A percentile compares a stretch with the other conserved stretches of the same genome.
phyloP scores from a whole-genome alignment of 2,113 vertebrate species.

The Todiramphus saurophagus region DNA sequence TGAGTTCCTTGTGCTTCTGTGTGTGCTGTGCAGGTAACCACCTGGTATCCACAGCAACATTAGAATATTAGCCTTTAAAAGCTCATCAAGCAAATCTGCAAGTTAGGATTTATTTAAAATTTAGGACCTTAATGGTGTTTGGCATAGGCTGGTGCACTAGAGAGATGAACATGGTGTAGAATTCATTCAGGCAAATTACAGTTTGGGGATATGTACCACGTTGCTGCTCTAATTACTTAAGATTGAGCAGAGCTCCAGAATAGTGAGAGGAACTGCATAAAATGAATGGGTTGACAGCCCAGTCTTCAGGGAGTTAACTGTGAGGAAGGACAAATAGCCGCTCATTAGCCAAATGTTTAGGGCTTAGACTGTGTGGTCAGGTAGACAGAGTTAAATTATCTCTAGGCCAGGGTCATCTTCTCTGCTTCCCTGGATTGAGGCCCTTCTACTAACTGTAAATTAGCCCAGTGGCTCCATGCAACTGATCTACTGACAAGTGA shows the following conservation, averaged over 20 bases:
- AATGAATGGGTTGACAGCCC: background rate
- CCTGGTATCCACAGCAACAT: background rate
- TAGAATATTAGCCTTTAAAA: background rate
- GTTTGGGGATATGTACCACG: background rate
- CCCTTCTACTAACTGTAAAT: constrained; percentile 23
- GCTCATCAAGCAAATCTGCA: background rate
- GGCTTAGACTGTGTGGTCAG: background rate
- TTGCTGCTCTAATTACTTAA: background rate
- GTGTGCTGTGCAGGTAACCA: background rate
- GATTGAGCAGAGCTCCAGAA: background rate
- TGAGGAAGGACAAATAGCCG: background rate
- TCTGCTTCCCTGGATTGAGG: background rate
- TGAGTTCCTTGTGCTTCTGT: background rate
- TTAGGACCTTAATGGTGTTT: background rate
- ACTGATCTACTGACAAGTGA: background rate
- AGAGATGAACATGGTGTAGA: background rate
- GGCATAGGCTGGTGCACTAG: background rate
- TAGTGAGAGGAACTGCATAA: background rate
- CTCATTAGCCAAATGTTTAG: background rate
- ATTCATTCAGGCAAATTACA: background rate
- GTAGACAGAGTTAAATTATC: background rate
- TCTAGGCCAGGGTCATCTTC: background rate
- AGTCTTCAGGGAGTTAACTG: background rate
- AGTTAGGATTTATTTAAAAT: background rate
- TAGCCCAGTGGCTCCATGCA: background rate